These are phyloP conservation scores for Clanis bilineata DNA, from an alignment of 2,888 invertebrate genomes.

Conservation along the genomic window DNA sequence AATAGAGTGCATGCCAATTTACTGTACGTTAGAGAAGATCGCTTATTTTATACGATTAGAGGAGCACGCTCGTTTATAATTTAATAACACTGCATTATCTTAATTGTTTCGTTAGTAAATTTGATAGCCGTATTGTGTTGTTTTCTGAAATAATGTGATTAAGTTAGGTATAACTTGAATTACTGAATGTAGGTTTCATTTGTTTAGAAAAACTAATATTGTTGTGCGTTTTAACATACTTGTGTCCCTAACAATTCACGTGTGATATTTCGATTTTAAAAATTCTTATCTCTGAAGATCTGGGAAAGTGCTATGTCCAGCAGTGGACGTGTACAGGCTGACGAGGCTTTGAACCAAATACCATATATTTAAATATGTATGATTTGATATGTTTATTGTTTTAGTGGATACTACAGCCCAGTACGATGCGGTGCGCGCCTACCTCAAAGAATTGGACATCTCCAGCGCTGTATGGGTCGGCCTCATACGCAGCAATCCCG, in stretches of 20 bases:
- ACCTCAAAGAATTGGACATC: constrained; percentile 89
- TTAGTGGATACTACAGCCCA: constrained; percentile 89
- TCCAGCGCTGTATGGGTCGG: constrained; percentile 91
- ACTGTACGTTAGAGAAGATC: background rate
- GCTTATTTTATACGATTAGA: background rate
- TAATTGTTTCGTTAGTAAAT: background rate
- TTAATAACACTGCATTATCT: constrained; percentile 2
- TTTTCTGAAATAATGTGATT: background rate
- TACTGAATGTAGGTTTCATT: too few species aligned
- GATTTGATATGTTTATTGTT: constrained; percentile 47
- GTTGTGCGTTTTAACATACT: too few species aligned
- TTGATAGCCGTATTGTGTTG: background rate
- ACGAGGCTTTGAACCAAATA: too few species aligned
- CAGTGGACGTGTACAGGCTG: too few species aligned
- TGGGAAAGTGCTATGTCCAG: too few species aligned
- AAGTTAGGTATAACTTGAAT: background rate
- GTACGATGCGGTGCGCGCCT: constrained; percentile 89
- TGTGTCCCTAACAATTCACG: too few species aligned
- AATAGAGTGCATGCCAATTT: constrained; percentile 7
- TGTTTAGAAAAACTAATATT: too few species aligned
- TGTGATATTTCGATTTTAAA: too few species aligned
- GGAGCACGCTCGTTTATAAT: background rate
- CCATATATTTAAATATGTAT: background rate
- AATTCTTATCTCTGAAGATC: too few species aligned
- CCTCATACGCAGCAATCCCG: constrained; percentile 86